A percentile compares a stretch with the other conserved stretches of the same genome.
Evolutionary conservation across 1,140 invertebrate species (phyloP).

Genomic region (Oncopodura yosiiana): DNA sequence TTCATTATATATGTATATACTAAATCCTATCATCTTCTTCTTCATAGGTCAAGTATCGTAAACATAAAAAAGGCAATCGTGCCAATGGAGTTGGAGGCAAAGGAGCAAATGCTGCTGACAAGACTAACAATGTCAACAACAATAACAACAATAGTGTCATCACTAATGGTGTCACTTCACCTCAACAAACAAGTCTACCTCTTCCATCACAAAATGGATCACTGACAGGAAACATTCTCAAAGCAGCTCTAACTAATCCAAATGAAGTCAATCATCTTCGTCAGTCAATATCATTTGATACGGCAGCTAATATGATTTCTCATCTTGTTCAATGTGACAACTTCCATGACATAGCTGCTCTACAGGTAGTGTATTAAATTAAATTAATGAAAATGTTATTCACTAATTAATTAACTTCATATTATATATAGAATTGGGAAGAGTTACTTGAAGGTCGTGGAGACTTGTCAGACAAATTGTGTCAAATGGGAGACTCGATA

Average conservation of each 20-base stretch:
- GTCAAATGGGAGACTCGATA: conserved; percentile 89
- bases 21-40: background rate
- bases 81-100: conserved; percentile 9
- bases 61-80: conserved; percentile 69
- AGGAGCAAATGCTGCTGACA: conserved; percentile 9
- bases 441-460: conserved; percentile 81
- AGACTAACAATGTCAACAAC: conserved; percentile 15
- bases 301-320: conserved; percentile 73
- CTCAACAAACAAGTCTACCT: conserved; percentile 38
- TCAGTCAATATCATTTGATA: conserved; percentile 62
- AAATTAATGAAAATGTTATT: conserved; percentile 4
- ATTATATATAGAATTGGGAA: conserved; percentile 72
- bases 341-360: conserved; percentile 86
- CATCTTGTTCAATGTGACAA: conserved; percentile 87
- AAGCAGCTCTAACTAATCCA: conserved; percentile 85
- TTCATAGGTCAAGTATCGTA: conserved; percentile 86
- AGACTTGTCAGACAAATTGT: conserved; percentile 81
- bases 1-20: background rate
- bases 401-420: no score
- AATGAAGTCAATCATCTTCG: conserved; percentile 74
- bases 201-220: conserved; percentile 41
- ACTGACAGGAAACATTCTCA: conserved; percentile 66
- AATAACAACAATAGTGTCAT: conserved; percentile 38
- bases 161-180: conserved; percentile 24
- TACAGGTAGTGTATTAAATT: conserved; percentile 45